Base-by-base conservation (phyloP, 1,140 invertebrate species). In the Globodera ellingtonae region DNA sequence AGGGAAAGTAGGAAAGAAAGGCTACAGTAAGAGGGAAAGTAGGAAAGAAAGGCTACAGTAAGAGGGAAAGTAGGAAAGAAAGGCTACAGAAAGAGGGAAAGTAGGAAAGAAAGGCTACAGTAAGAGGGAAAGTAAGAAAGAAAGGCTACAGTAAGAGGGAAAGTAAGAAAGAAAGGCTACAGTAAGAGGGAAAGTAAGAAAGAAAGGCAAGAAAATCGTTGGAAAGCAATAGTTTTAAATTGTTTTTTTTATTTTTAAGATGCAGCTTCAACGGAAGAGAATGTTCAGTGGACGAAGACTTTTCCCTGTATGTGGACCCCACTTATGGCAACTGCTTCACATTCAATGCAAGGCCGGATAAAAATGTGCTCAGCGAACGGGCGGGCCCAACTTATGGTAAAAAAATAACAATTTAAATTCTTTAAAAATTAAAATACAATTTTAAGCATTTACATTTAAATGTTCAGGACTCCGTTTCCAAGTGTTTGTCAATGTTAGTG, bases 401-500 rank as follows among this genome's bases (percentile, higher is more conserved):
- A 62, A 88, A 62, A 87, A 24, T 24, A 72, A 44, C 56, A 18
- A 44, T 47, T 4, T 78, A 78, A 24, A 24, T 24, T 24, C 1
- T 24, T 0, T 24, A 24, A 24, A 24, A 24, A 24, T n/a, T 66
- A 10, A 18, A 84, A 62, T 18, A 46, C 9, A 10, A 21, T 65
- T 50, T 13, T 6, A 79, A 77, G 21, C 15, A 79, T 72, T n/a
- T 79, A 78, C 9, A 50, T 21, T 78, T 10, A 9, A 47, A 46
- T 21, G n/a, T 84, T 84, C 47, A 84, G 86, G 86, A 50, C 79
- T 88, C 9, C 81, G 87, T 59, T 82, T 88, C 52, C 87, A 89
- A 84, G 88, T 88, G 7, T 88, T 89, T 79, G 87, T 89, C 7
- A 88, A 88, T 79, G 84, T 89, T 13, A 85, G 82, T n/a, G 87